Percentiles rank a stretch among this genome's conserved stretches.
Evolutionary conservation across 2,113 vertebrate species (phyloP).

Genomic region (Anhinga rufa): DNA sequence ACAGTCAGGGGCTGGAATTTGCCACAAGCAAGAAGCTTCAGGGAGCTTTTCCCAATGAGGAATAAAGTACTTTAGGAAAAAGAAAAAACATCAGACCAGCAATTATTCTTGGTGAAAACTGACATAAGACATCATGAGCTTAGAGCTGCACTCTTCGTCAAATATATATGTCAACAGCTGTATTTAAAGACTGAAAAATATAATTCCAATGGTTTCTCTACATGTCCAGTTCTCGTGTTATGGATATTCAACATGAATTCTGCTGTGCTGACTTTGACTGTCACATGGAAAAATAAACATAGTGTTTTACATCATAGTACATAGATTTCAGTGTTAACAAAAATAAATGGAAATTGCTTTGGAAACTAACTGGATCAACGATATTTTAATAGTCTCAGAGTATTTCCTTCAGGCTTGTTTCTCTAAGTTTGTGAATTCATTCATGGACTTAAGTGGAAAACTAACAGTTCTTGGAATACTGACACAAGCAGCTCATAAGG

Average conservation of each 20-base stretch:
- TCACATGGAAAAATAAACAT: neutral
- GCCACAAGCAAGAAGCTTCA: neutral
- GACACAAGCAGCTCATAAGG: neutral
- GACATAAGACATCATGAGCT: fast-evolving
- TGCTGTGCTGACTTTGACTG: neutral
- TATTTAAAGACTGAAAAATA: neutral
- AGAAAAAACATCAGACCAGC: neutral
- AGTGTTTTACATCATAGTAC: neutral
- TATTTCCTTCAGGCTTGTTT: neutral
- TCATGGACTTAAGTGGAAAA: neutral
- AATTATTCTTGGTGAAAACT: neutral
- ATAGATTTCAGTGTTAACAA: neutral
- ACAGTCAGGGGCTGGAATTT: neutral
- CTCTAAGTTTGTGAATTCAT: neutral
- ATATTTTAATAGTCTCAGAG: neutral
- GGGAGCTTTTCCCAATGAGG: neutral
- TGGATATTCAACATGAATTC: neutral
- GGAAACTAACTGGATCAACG: neutral
- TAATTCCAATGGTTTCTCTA: neutral
- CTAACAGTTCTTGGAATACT: neutral
- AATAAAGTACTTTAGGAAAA: neutral
- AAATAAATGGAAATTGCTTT: neutral
- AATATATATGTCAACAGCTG: neutral
- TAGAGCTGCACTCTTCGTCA: neutral
- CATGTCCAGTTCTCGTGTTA: neutral